Evolutionary conservation across 2,113 vertebrate genomes (phyloP).

Genomic region (Rhinoptilus africanus): DNA sequence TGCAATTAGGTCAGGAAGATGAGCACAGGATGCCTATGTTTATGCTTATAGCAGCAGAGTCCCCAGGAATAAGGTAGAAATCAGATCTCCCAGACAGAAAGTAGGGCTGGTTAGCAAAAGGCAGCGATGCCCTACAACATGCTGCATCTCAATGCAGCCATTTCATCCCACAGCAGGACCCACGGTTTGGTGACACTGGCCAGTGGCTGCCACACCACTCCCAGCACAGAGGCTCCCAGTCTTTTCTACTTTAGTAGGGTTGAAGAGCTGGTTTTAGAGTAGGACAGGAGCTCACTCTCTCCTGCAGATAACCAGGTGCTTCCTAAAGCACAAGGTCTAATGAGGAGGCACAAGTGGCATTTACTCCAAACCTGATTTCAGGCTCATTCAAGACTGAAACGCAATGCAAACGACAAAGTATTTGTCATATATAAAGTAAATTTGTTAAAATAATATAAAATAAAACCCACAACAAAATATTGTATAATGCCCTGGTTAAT

Average conservation of each 20-base stretch:
- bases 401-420: neutral
- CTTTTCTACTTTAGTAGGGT: neutral
- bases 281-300: neutral
- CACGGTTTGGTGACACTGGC: neutral
- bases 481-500: neutral
- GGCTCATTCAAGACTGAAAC: neutral
- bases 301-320: neutral
- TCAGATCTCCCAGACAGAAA: neutral
- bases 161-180: neutral
- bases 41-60: neutral
- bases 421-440: neutral
- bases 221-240: neutral
- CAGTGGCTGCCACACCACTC: neutral
- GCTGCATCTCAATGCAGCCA: neutral
- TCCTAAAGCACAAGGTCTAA: neutral
- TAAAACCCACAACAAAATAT: neutral
- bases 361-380: neutral
- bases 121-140: neutral
- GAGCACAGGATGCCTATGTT: neutral
- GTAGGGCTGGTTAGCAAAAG: neutral
- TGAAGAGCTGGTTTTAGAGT: neutral
- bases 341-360: neutral
- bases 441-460: neutral
- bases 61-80: neutral
- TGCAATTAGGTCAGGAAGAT: neutral